Evolutionary conservation across 2,113 vertebrate species (phyloP).

Genomic region (Bujurquina vittata): DNA sequence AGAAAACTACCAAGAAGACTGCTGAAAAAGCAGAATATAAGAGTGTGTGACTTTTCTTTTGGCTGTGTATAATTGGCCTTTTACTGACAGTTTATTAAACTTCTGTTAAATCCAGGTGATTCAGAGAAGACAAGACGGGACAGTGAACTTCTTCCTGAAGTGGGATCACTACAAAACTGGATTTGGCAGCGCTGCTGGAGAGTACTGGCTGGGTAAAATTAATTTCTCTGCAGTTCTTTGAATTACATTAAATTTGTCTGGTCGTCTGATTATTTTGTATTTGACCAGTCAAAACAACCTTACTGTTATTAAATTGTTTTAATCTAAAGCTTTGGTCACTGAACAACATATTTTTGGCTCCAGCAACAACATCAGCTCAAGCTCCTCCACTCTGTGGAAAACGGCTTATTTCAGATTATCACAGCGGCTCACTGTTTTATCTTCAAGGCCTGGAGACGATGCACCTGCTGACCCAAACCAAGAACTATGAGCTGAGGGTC

Average conservation of each 20-base stretch:
- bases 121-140: constrained; percentile 54
- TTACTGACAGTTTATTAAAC: not conserved
- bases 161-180: constrained; percentile 58
- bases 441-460: constrained; percentile 46
- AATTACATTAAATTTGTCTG: not conserved
- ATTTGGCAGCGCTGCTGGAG: constrained; percentile 53
- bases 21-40: too few species aligned
- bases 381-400: not conserved
- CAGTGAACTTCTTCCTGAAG: constrained; percentile 53
- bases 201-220: constrained; percentile 54
- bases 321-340: not conserved
- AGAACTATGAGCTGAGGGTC: constrained; percentile 52
- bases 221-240: not conserved
- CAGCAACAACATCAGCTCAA: not conserved
- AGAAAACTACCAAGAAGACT: too few species aligned
- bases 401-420: not conserved
- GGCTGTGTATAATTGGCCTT: fast-evolving
- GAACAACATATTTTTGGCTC: not conserved
- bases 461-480: constrained; percentile 47
- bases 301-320: not conserved
- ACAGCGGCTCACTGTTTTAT: not conserved
- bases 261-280: not conserved
- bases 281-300: not conserved
- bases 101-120: constrained; percentile 39
- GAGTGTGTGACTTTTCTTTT: fast-evolving